These are phyloP conservation scores for Arctia plantaginis DNA, from an alignment of 2,888 invertebrate species.

Conservation along the genomic window DNA sequence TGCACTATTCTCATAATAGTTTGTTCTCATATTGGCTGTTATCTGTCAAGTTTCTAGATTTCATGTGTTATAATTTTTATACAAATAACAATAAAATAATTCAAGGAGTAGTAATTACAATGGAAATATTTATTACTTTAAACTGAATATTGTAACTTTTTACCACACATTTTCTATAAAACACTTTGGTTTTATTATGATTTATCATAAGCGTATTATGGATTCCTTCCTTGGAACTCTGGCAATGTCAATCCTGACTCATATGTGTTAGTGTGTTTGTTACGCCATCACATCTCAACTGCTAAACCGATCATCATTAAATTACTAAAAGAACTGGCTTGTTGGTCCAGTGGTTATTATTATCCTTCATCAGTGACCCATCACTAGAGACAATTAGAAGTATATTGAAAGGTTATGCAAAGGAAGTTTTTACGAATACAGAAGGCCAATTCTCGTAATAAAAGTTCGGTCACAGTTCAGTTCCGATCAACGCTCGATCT, in stretches of 20 bases:
- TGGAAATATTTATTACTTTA: not conserved
- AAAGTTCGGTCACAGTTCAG: no score
- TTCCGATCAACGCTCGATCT: no score
- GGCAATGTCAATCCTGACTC: not conserved
- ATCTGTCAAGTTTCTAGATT: not conserved
- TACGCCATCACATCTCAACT: not conserved
- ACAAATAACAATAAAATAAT: not conserved
- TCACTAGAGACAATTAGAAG: no score
- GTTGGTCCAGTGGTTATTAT: no score
- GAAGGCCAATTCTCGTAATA: no score
- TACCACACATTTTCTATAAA: constrained; percentile 6
- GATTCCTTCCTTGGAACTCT: no score
- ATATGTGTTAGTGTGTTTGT: not conserved
- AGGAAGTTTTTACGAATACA: no score
- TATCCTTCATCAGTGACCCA: no score
- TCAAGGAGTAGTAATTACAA: not conserved
- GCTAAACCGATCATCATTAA: not conserved
- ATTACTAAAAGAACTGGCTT: no score
- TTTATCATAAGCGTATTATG: not conserved
- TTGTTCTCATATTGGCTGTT: not conserved
- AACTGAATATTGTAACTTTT: constrained; percentile 6
- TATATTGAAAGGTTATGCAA: no score
- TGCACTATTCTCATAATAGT: no score
- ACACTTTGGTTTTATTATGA: not conserved
- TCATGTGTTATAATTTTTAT: not conserved